Evolutionary conservation across 2,797 vertebrate species (phyloP), one percentile per base, ranked within the genome.

Genomic region (Myotis planiceps): DNA sequence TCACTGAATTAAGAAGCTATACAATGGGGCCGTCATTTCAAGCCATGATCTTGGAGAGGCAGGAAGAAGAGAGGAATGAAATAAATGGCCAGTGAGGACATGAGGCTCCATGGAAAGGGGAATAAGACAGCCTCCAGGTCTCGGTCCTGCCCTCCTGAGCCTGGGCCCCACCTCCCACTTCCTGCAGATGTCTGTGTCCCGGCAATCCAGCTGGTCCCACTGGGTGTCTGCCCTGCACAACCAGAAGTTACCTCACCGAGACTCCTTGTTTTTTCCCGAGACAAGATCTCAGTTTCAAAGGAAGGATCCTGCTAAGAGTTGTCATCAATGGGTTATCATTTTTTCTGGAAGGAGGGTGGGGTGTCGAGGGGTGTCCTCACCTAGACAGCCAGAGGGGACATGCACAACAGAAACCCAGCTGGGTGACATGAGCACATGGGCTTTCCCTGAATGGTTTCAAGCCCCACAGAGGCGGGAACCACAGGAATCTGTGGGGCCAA

Each of bases 361-460:
- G 27, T 19, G 10, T 18, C 0, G 0, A 21, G n/a, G 66, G 4
- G 21, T 1, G 2, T 8, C 45, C 60, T 69, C 45, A 2, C 15
- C 42, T 14, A 5, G 10, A 3, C 1, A 1, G 5, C 19, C 58
- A 14, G n/a, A n/a, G 2, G 0, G 2, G 15, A 47, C 25, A 6
- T 0, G 15, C 32, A 27, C 4, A 4, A 2, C 2, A 0, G 34
- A 69, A 32, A 27, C 5, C 12, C 74, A 13, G 6, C 0, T 39
- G 51, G 6, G 45, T 25, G 49, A 3, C 0, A 0, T 29, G 39
- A 45, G 74, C 47, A 51, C 27, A 5, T 0, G 1, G 29, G 6
- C 49, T 51, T 58, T 55, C 34, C 16, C 29, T 1, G 7, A 72
- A 60, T 29, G 16, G 15, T 27, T 23, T 68, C 7, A 3, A 42